Conservation (phyloP, 1,140 invertebrate species). For the Globodera ellingtonae region DNA sequence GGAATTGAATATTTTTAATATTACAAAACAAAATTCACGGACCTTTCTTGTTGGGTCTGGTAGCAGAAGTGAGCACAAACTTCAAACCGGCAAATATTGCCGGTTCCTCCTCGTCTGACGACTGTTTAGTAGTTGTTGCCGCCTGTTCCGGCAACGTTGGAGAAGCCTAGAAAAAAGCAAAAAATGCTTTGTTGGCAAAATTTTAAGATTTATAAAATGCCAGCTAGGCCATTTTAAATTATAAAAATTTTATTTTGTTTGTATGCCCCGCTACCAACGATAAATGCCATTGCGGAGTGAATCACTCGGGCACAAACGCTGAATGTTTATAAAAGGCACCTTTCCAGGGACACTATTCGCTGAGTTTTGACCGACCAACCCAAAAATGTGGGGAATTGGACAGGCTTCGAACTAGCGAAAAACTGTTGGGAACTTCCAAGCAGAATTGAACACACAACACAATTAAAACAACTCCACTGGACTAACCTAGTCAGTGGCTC, state of each 20-base stretch:
- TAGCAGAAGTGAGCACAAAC: slow-evolving; percentile 58
- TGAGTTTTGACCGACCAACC: slow-evolving; percentile 19
- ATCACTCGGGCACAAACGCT: neutral
- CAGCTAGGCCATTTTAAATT: neutral
- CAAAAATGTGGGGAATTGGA: neutral
- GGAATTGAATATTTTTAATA: slow-evolving; percentile 14
- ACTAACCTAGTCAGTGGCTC: neutral
- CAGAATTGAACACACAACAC: too few species aligned
- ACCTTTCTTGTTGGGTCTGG: slow-evolving; percentile 38
- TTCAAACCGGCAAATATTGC: slow-evolving; percentile 46
- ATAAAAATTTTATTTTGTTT: neutral
- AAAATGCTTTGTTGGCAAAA: too few species aligned
- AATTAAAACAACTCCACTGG: slow-evolving; percentile 3
- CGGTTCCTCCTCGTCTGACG: neutral
- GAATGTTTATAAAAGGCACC: slow-evolving; percentile 18
- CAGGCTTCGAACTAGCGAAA: slow-evolving; percentile 28
- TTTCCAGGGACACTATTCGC: slow-evolving; percentile 10
- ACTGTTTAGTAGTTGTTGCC: slow-evolving; percentile 25
- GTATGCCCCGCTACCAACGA: slow-evolving; percentile 28
- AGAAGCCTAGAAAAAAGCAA: neutral
- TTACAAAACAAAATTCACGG: slow-evolving; percentile 7
- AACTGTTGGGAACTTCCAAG: neutral
- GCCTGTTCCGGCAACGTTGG: neutral
- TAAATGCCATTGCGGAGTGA: neutral
- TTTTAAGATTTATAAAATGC: neutral